Evolutionary conservation across 2,797 vertebrate genomes (phyloP).

Genomic region (Aeoliscus strigatus): DNA sequence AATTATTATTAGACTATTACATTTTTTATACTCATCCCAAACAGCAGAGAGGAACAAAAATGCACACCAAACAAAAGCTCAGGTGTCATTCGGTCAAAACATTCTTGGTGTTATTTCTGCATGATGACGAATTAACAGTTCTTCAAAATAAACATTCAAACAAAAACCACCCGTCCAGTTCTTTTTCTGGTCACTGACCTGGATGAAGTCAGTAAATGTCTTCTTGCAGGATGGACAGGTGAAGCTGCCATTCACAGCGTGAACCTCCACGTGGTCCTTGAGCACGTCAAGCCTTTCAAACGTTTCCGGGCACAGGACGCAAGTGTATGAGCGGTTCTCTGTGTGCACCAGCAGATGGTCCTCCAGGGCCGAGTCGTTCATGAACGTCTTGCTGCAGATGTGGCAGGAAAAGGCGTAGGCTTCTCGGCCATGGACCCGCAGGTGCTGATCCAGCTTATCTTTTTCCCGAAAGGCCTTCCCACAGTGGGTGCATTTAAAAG

Average conservation of each 20-base stretch:
- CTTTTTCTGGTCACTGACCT: too few species aligned
- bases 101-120: too few species aligned
- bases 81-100: too few species aligned
- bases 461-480: constrained; percentile 96
- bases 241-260: constrained; percentile 87
- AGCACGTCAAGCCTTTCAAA: constrained; percentile 93
- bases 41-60: too few species aligned
- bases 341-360: constrained; percentile 92
- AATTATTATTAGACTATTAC: too few species aligned
- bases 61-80: too few species aligned
- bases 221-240: constrained; percentile 96
- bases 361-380: constrained; percentile 83
- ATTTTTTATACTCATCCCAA: too few species aligned
- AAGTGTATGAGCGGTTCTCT: constrained; percentile 93
- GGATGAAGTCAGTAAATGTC: constrained; percentile 93
- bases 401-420: constrained; percentile 89
- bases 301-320: constrained; percentile 87
- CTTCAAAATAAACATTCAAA: too few species aligned
- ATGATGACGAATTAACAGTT: too few species aligned
- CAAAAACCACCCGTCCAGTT: too few species aligned
- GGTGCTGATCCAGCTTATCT: constrained; percentile 93
- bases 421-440: constrained; percentile 90
- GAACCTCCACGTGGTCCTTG: constrained; percentile 90
- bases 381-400: constrained; percentile 93
- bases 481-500: constrained; percentile 94